Conservation (phyloP, 2,113 vertebrate species). For the Bungarus multicinctus region DNA sequence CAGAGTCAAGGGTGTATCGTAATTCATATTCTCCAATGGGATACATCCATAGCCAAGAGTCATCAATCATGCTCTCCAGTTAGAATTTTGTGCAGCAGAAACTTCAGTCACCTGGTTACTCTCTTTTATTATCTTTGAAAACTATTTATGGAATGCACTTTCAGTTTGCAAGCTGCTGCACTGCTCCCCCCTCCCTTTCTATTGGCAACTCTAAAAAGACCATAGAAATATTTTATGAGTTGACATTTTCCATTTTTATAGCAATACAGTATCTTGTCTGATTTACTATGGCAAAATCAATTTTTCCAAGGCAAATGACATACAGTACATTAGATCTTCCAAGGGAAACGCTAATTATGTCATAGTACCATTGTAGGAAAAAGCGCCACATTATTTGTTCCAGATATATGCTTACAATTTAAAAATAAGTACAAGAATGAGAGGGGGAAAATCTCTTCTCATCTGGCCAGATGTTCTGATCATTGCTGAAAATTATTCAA, state of each 20-base stretch:
- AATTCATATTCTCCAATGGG: too few species aligned
- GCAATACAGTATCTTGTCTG: neutral
- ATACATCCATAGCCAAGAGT: too few species aligned
- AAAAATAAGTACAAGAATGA: neutral
- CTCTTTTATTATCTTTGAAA: too few species aligned
- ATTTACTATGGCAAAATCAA: neutral
- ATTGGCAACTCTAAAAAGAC: too few species aligned
- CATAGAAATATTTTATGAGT: too few species aligned
- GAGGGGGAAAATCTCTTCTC: neutral
- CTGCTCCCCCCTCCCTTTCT: too few species aligned
- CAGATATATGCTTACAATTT: neutral
- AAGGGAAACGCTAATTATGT: neutral
- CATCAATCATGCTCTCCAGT: too few species aligned
- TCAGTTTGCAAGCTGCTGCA: too few species aligned
- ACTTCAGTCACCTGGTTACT: too few species aligned
- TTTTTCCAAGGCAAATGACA: neutral
- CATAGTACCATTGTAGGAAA: neutral
- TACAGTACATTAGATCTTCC: neutral
- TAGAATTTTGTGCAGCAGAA: too few species aligned
- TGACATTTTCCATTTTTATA: neutral
- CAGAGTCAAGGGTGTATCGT: too few species aligned
- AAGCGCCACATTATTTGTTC: neutral
- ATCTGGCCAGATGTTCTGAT: neutral
- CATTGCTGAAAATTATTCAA: neutral
- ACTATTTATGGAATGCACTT: too few species aligned